Conservation (phyloP, 2,888 invertebrate genomes). For the Erebia palarica region DNA sequence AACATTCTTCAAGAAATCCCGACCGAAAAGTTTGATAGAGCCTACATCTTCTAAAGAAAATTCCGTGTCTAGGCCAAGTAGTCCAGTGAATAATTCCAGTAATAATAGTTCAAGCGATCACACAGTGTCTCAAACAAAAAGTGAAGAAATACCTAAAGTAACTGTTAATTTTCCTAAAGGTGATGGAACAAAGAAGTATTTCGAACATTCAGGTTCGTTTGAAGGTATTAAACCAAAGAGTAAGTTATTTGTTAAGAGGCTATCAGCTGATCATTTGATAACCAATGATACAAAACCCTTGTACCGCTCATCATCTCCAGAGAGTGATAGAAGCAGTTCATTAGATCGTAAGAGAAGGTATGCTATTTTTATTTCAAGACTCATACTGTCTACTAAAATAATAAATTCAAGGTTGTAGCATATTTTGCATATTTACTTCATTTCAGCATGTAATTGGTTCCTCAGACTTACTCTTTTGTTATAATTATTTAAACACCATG, state of each 20-base stretch:
- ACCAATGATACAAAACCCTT: constrained; percentile 69
- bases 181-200: constrained; percentile 66
- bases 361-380: constrained; percentile 34
- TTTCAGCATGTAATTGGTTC: too few species aligned
- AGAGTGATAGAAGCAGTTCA: constrained; percentile 76
- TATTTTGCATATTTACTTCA: background rate
- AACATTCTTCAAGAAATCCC: constrained; percentile 72
- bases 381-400: background rate
- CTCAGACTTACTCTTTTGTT: too few species aligned
- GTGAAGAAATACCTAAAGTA: constrained; percentile 73
- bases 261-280: constrained; percentile 77
- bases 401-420: constrained; percentile 5
- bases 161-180: constrained; percentile 70
- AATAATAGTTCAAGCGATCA: constrained; percentile 67
- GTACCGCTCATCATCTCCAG: constrained; percentile 73
- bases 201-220: constrained; percentile 76
- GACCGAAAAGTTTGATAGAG: constrained; percentile 71
- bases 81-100: constrained; percentile 66
- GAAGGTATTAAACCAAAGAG: constrained; percentile 73
- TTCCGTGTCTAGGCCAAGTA: constrained; percentile 60
- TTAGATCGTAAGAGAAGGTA: constrained; percentile 75
- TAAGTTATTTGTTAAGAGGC: constrained; percentile 74
- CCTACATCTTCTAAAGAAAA: constrained; percentile 61
- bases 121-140: constrained; percentile 66
- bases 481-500: too few species aligned